Conservation (phyloP, 2,888 invertebrate species). For the Bellardia bayeri region DNA sequence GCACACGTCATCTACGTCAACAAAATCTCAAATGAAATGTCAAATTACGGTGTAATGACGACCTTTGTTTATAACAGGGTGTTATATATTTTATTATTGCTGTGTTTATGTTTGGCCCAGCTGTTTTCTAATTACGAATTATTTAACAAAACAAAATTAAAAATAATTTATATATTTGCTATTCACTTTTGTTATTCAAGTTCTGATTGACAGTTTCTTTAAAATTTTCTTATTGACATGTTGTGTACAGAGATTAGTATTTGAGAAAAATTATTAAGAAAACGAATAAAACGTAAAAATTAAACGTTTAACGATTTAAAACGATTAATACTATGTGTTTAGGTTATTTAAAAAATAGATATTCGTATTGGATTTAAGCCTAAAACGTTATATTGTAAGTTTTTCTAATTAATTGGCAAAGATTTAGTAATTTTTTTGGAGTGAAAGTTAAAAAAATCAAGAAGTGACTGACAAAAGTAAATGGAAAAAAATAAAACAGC, state of each 20-base stretch:
- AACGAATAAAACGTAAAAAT: background rate
- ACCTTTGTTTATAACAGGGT: background rate
- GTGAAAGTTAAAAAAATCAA: conserved; percentile 41
- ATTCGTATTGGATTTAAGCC: background rate
- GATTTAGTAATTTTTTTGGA: background rate
- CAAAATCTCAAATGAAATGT: conserved; percentile 67
- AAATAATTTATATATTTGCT: conserved; percentile 7
- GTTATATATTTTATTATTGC: background rate
- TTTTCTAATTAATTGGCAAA: conserved; percentile 5
- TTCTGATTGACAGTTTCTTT: conserved; percentile 17
- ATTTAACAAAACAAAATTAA: conserved; percentile 43
- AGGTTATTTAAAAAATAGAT: background rate
- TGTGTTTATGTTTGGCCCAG: background rate
- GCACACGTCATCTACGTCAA: conserved; percentile 78
- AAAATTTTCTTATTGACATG: conserved; percentile 15
- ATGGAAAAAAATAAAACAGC: background rate
- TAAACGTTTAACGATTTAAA: background rate
- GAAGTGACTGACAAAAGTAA: background rate
- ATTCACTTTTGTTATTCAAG: background rate
- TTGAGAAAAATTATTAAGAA: background rate
- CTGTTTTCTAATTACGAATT: conserved; percentile 55
- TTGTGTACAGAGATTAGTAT: background rate
- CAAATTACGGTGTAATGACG: conserved; percentile 43
- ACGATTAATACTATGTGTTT: background rate
- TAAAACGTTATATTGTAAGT: conserved; percentile 28